Evolutionary conservation across 2,113 vertebrate species (phyloP).

Genomic region (Cromileptes altivelis): DNA sequence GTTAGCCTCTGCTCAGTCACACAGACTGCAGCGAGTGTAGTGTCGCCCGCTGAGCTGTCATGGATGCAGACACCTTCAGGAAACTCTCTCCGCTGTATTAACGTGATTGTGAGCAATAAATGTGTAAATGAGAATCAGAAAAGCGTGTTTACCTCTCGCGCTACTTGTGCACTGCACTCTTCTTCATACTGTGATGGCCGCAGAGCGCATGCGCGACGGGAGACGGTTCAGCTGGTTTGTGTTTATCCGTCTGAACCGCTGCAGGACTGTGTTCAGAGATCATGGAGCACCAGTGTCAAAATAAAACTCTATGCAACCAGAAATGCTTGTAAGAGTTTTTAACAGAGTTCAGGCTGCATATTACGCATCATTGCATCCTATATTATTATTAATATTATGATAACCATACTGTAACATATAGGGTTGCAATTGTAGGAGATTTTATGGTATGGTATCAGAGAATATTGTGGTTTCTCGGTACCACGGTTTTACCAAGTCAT

Average conservation of each 20-base stretch:
- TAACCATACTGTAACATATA: no score
- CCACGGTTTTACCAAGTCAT: no score
- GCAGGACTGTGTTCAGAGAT: no score
- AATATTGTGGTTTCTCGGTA: no score
- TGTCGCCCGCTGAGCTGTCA: background rate
- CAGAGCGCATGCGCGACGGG: slow-evolving; percentile 59
- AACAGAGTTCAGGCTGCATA: no score
- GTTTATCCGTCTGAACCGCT: background rate
- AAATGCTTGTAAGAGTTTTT: no score
- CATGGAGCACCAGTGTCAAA: no score
- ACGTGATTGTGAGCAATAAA: background rate
- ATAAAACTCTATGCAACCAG: no score
- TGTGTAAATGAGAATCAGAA: background rate
- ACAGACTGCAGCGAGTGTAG: background rate
- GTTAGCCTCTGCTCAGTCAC: slow-evolving; percentile 41
- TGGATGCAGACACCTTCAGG: background rate
- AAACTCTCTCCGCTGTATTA: background rate
- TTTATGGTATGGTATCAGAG: no score
- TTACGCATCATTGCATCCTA: no score
- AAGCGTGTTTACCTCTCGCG: slow-evolving; percentile 67
- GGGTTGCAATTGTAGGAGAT: no score
- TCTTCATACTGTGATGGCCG: slow-evolving; percentile 35
- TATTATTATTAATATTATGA: no score
- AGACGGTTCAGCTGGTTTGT: background rate
- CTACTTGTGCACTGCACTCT: slow-evolving; percentile 38